phyloP scores from a whole-genome alignment of 2,888 invertebrate genomes.

The Chymomyza procnemis region DNA sequence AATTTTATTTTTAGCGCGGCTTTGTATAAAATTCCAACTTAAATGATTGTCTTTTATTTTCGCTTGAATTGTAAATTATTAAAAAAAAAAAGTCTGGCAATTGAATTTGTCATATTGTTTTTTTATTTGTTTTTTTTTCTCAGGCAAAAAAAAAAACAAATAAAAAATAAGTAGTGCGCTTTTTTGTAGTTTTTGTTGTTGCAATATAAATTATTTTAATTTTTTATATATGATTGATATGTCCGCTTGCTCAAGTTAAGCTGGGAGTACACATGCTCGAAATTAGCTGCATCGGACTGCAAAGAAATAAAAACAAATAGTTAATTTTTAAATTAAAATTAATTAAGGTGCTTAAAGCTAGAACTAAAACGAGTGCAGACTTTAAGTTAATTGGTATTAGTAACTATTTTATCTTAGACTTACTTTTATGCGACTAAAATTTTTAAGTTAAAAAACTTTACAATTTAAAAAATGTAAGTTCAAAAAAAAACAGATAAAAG shows the following conservation, averaged over 20 bases:
- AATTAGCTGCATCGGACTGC: not conserved
- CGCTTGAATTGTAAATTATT: not conserved
- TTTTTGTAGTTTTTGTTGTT: constrained; percentile 1
- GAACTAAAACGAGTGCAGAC: too few species aligned
- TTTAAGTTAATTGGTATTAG: too few species aligned
- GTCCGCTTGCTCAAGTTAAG: not conserved
- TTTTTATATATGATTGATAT: not conserved
- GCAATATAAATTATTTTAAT: not conserved
- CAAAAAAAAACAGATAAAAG: too few species aligned
- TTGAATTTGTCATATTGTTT: too few species aligned
- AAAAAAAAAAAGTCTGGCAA: not conserved
- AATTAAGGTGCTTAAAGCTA: too few species aligned
- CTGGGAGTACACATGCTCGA: not conserved
- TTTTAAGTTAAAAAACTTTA: too few species aligned
- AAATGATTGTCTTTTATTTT: constrained; percentile 6
- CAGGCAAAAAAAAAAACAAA: not conserved
- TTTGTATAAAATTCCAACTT: not conserved
- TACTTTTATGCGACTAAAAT: too few species aligned
- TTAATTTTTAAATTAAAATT: not conserved
- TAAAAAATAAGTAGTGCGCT: not conserved
- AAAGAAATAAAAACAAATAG: not conserved
- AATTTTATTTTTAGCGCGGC: not conserved
- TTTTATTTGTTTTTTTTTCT: not conserved
- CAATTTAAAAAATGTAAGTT: too few species aligned
- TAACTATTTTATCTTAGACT: too few species aligned